Evolutionary conservation across 2,797 vertebrate species (phyloP), one percentile per base, ranked within the genome.

Genomic region (Argentina silus): DNA sequence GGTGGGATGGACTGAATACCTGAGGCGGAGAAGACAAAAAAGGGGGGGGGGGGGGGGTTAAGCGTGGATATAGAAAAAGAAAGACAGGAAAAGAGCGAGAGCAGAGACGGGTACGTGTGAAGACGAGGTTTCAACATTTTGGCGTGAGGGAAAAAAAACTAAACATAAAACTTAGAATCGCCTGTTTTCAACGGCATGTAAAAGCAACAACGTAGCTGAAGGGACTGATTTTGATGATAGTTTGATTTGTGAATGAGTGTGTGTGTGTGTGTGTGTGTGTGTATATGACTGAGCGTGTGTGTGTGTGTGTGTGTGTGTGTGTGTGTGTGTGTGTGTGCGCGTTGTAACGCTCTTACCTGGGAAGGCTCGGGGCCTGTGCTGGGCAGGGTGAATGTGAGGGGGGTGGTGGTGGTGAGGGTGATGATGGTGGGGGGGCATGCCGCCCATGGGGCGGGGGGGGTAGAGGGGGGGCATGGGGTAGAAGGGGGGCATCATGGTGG

Each of bases 1-100:
- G 96, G 94, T 7, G 96, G 95, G 77, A 98, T 96, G 76, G 95
- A 94, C 92, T 98, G 96, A 78, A 97, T 91, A 75, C 95, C 96
- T 97, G 70, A 3, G 63, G 17, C 6, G 63, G 47, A 19, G 15
- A 14, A 50, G 6, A 43, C 1, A 4, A 36, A 4, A 36, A 36
- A 4, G 27, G 1, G 4, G 27, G 2, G 27, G 11, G 15, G 44
- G 12, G 48, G 8, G 7, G 50, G 27, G 27, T 1, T 1, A 4
- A 36, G 4, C 4, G 27, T 36, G 27, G 1, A 61, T 17, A 65
- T 14, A 56, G 23, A 48, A 51, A 60, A 57, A 6, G 19, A 42
- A 12, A 15, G 27, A 36, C 27, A 36, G 44, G 42, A 3, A 43
- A 43, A 21, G 7, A 47, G 2, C 48, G 7, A 7, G 12, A 10